Evolutionary conservation across 2,797 vertebrate species (phyloP).

Genomic region (Poeciliopsis paucimaculata): DNA sequence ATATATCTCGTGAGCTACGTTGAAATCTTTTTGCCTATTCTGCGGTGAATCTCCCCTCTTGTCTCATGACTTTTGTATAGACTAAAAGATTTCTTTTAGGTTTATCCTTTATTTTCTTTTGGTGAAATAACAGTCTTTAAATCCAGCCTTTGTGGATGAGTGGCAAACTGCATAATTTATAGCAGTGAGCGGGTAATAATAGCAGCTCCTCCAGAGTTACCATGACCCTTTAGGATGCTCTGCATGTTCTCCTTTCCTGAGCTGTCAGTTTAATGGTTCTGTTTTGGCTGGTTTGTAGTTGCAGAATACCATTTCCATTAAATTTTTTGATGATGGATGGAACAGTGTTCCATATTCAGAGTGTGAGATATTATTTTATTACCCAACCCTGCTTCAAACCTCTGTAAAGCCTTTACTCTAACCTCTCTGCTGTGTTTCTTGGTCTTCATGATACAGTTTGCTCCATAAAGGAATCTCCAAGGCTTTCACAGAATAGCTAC

Average conservation of each 20-base stretch:
- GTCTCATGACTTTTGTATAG: background rate
- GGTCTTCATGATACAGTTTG: background rate
- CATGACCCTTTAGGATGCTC: background rate
- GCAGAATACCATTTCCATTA: background rate
- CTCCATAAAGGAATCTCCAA: background rate
- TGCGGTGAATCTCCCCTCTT: background rate
- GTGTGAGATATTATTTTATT: background rate
- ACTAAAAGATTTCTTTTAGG: background rate
- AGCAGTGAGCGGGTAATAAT: background rate
- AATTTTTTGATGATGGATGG: background rate
- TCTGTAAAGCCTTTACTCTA: background rate
- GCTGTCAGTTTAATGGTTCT: background rate
- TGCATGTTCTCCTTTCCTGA: background rate
- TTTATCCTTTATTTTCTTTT: background rate
- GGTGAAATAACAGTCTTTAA: too few species aligned
- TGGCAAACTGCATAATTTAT: background rate
- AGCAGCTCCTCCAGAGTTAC: background rate
- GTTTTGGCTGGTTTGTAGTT: background rate
- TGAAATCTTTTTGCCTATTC: background rate
- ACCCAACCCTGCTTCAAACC: background rate
- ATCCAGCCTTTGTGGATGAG: too few species aligned
- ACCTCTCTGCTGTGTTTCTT: background rate
- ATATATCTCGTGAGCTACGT: background rate
- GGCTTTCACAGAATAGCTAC: background rate
- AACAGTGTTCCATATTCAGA: background rate